Conservation (phyloP, 2,797 vertebrate species). For the Botia almorhae region DNA sequence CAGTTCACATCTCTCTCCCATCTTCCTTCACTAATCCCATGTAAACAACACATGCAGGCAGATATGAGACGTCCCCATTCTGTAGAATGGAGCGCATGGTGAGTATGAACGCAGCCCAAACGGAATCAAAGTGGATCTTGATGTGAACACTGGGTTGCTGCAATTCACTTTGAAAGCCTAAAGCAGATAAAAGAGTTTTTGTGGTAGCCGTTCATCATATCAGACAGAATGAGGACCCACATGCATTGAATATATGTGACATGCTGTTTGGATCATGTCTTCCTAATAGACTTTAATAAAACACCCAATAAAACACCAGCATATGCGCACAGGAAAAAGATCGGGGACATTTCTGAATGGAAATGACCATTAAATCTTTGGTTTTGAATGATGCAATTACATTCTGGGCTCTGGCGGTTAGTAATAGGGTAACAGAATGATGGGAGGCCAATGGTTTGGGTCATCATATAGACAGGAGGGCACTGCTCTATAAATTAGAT, state of each 20-base stretch:
- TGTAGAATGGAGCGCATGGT: background rate
- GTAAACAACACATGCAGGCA: constrained; percentile 15
- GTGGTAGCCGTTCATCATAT: constrained; percentile 39
- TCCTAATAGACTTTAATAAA: constrained; percentile 46
- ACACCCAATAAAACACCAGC: too few species aligned
- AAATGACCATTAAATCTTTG: constrained; percentile 16
- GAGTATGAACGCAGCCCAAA: too few species aligned
- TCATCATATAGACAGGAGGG: constrained; percentile 6
- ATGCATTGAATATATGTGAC: constrained; percentile 36
- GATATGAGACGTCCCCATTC: background rate
- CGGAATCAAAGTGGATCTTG: background rate
- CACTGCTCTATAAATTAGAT: constrained; percentile 11
- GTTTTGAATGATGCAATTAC: constrained; percentile 15
- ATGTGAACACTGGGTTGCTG: background rate
- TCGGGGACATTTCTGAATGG: background rate
- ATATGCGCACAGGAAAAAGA: background rate
- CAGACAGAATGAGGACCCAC: constrained; percentile 72
- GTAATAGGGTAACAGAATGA: constrained; percentile 9
- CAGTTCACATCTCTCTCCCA: constrained; percentile 31
- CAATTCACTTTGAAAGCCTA: background rate
- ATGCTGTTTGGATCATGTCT: constrained; percentile 20
- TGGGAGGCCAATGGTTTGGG: constrained; percentile 3
- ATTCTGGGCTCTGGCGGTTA: constrained; percentile 11
- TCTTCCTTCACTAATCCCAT: background rate
- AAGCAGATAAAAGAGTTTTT: constrained; percentile 56